Conservation (phyloP, 2,888 invertebrate genomes). For the Capitulum mitella region DNA sequence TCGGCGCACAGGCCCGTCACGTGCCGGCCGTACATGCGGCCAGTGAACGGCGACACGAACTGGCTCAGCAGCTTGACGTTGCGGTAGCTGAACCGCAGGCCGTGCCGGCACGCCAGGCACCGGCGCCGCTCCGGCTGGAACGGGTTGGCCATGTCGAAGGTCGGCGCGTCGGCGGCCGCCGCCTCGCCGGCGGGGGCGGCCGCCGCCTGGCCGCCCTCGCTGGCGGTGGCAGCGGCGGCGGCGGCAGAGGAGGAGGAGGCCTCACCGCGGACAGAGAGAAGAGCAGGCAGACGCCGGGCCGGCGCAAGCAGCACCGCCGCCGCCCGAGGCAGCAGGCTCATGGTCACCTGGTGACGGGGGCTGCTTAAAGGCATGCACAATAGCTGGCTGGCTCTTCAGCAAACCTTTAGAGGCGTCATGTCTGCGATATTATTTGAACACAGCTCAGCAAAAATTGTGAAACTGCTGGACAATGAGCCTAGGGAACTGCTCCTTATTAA, state of each 20-base stretch:
- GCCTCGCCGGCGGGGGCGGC: not conserved
- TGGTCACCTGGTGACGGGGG: not conserved
- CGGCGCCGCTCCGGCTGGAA: conserved; percentile 61
- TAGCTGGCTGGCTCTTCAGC: too few species aligned
- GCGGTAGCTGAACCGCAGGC: conserved; percentile 79
- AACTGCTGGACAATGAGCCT: too few species aligned
- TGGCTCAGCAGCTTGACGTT: conserved; percentile 86
- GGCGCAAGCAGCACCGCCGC: not conserved
- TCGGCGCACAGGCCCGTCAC: conserved; percentile 84
- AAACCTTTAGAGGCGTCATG: too few species aligned
- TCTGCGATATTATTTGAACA: too few species aligned
- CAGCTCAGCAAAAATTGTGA: too few species aligned
- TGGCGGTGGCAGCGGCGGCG: not conserved
- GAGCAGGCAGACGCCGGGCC: not conserved
- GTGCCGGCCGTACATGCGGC: conserved; percentile 80
- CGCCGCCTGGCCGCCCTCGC: not conserved
- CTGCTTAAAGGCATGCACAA: too few species aligned
- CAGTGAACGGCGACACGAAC: conserved; percentile 92
- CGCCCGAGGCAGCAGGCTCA: not conserved
- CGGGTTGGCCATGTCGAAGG: conserved; percentile 52
- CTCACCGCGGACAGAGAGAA: not conserved
- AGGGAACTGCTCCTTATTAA: too few species aligned
- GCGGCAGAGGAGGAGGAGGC: too few species aligned
- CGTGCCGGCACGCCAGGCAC: conserved; percentile 75
- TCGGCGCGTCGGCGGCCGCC: not conserved